Conservation (phyloP, 2,113 vertebrate species). For the Hipposideros armiger region DNA sequence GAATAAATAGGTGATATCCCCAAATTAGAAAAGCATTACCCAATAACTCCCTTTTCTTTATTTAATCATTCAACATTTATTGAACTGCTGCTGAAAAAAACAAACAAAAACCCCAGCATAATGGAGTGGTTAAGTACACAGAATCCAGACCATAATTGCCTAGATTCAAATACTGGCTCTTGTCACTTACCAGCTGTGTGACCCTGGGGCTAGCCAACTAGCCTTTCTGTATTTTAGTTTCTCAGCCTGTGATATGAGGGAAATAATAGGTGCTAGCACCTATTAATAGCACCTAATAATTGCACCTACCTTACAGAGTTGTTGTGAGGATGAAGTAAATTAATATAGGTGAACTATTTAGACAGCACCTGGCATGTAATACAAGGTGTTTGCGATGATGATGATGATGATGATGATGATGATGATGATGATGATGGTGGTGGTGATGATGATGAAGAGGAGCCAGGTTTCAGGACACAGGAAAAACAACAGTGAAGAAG, state of each 20-base stretch:
- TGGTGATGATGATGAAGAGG: not conserved
- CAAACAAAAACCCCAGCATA: not conserved
- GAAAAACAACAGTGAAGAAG: not conserved
- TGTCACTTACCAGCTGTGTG: not conserved
- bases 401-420: not conserved
- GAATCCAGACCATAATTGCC: not conserved
- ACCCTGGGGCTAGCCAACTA: not conserved
- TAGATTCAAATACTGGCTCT: not conserved
- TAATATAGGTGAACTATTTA: not conserved
- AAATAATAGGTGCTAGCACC: not conserved
- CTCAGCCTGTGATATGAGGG: not conserved
- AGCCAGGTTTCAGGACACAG: not conserved
- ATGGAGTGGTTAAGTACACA: not conserved
- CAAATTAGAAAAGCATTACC: constrained; percentile 15
- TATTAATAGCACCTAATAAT: not conserved
- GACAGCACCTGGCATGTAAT: not conserved
- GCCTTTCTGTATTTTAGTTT: not conserved
- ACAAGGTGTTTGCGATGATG: not conserved
- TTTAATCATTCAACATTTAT: not conserved
- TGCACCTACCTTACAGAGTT: not conserved
- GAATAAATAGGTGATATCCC: not conserved
- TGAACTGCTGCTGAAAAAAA: not conserved
- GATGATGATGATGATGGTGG: not conserved
- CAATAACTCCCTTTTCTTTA: not conserved
- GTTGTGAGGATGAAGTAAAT: not conserved